phyloP scores from a whole-genome alignment of 2,888 invertebrate species.

The Rhogogaster chlorosoma region DNA sequence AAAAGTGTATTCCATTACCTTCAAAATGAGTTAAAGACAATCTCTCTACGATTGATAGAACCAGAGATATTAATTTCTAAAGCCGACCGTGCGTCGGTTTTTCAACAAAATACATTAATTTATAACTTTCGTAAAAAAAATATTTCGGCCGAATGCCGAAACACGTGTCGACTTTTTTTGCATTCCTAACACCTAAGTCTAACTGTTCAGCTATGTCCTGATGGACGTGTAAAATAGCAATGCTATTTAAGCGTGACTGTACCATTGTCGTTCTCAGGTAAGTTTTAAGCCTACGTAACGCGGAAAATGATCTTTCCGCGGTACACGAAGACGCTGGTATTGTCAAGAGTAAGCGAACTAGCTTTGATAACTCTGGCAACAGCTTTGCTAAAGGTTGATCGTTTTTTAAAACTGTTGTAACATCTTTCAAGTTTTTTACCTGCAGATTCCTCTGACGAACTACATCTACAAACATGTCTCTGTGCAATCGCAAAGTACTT shows the following conservation, averaged over 20 bases:
- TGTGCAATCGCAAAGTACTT: conserved; percentile 33
- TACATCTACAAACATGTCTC: conserved; percentile 50
- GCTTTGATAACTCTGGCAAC: conserved; percentile 48
- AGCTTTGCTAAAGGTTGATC: conserved; percentile 42
- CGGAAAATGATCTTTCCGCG: conserved; percentile 56
- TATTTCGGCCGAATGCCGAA: too few species aligned
- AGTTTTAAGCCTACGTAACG: conserved; percentile 54
- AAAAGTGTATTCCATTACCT: too few species aligned
- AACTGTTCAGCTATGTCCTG: conserved; percentile 39
- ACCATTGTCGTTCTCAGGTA: conserved; percentile 54
- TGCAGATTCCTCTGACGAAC: conserved; percentile 38
- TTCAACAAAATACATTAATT: too few species aligned
- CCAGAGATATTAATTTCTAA: too few species aligned
- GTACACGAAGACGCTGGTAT: conserved; percentile 56
- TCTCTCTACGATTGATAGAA: too few species aligned
- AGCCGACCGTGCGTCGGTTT: too few species aligned
- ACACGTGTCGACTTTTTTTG: too few species aligned
- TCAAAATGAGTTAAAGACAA: too few species aligned
- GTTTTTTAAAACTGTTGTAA: conserved; percentile 38
- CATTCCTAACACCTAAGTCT: too few species aligned
- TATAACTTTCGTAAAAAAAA: too few species aligned
- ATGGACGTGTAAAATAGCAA: conserved; percentile 50
- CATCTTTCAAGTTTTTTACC: conserved; percentile 37
- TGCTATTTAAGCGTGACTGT: conserved; percentile 46
- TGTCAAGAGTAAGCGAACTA: conserved; percentile 43